Percentiles rank a stretch among this genome's conserved stretches.
Conservation (phyloP, 2,113 vertebrate genomes). For the Aviceda subcristata region DNA sequence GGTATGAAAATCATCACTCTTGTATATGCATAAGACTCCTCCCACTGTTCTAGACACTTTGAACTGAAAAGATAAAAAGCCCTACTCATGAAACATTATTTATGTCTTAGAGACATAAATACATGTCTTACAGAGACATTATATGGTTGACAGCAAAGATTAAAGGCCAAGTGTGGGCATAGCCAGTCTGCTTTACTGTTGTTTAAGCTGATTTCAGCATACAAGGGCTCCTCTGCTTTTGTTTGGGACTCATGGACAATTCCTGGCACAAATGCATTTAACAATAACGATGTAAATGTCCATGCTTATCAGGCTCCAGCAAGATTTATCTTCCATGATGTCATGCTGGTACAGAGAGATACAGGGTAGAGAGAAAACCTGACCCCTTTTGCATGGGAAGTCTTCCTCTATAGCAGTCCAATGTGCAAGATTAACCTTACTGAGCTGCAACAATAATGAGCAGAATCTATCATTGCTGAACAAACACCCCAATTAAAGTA, state of each 20-base stretch:
- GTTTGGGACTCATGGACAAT: not conserved
- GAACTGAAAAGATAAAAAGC: not conserved
- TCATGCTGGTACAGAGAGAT: not conserved
- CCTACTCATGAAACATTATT: not conserved
- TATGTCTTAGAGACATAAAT: not conserved
- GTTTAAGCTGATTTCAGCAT: not conserved
- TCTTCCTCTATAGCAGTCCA: not conserved
- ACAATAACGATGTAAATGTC: rapidly evolving
- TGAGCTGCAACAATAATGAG: not conserved
- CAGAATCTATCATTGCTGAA: not conserved
- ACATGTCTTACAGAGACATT: not conserved
- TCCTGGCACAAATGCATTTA: not conserved
- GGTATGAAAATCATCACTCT: not conserved
- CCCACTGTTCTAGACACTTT: not conserved
- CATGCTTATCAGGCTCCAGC: not conserved
- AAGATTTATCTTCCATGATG: not conserved
- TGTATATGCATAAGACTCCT: not conserved
- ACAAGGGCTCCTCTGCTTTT: not conserved
- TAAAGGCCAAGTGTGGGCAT: not conserved
- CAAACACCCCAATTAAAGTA: not conserved
- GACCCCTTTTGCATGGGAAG: not conserved
- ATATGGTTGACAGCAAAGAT: not conserved
- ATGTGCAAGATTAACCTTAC: not conserved
- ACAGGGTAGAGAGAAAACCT: not conserved
- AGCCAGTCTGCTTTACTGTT: not conserved